Evolutionary conservation across 64 coral and sea anemone species (phyloP).

Genomic region (Stylophora pistillata): DNA sequence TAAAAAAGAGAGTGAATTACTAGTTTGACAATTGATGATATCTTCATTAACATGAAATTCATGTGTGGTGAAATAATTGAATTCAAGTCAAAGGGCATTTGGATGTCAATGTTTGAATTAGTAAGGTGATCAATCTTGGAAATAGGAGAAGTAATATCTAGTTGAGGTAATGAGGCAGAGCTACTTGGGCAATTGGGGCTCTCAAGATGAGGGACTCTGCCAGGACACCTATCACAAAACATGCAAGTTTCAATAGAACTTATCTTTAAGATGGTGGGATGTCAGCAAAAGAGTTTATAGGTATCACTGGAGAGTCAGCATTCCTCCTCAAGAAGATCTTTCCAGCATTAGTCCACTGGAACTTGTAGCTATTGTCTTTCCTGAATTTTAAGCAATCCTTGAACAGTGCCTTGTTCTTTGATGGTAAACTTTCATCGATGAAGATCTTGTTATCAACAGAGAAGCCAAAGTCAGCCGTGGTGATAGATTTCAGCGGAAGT

Average conservation of each 20-base stretch:
- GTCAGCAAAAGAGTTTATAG: constrained; percentile 28
- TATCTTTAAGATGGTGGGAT: constrained; percentile 20
- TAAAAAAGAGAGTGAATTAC: neutral
- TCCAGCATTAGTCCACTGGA: constrained; percentile 58
- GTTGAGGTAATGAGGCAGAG: constrained; percentile 1
- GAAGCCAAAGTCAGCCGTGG: no score
- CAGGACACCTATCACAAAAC: neutral
- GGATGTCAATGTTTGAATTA: constrained; percentile 31
- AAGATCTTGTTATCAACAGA: no score
- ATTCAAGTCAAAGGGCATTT: constrained; percentile 49
- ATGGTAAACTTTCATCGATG: no score
- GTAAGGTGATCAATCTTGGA: constrained; percentile 22
- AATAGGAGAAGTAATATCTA: neutral
- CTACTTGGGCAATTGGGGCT: neutral
- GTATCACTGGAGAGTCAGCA: constrained; percentile 36
- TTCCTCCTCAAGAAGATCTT: constrained; percentile 61
- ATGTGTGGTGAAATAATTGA: constrained; percentile 30
- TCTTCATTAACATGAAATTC: constrained; percentile 36
- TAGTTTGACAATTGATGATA: constrained; percentile 2
- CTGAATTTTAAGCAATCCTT: no score
- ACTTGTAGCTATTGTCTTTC: neutral
- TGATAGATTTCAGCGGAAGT: no score
- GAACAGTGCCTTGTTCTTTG: no score
- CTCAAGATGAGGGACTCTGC: neutral
- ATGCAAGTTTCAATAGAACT: constrained; percentile 4